Conservation (phyloP, 2,888 invertebrate species). For the Nomada ruficornis region DNA sequence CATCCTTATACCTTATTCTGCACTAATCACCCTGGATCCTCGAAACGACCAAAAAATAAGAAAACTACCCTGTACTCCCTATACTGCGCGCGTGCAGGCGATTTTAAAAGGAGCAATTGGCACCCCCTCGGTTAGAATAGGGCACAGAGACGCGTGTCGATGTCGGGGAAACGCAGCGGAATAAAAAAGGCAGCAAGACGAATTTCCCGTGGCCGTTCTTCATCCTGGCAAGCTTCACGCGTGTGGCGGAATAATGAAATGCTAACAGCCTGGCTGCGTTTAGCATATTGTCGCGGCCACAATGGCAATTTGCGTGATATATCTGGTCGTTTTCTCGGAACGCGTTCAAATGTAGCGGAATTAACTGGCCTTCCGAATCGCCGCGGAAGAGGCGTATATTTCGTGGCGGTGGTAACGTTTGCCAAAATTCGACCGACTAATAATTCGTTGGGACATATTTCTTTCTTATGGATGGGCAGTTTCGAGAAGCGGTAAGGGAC, state of each 20-base stretch:
- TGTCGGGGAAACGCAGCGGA: conserved; percentile 35
- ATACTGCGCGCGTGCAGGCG: no score
- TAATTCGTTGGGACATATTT: conserved; percentile 2
- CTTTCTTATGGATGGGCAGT: no score
- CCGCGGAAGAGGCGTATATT: conserved; percentile 35
- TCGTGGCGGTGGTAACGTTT: conserved; percentile 5
- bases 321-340: conserved; percentile 75
- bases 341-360: conserved; percentile 83
- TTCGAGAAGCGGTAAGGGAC: no score
- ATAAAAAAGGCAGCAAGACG: conserved; percentile 33
- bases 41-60: no score
- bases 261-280: conserved; percentile 77
- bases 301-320: conserved; percentile 84
- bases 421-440: conserved; percentile 40
- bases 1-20: no score
- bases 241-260: conserved; percentile 77
- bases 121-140: no score
- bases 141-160: conserved; percentile 16
- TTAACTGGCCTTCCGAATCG: conserved; percentile 72
- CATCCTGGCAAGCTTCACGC: conserved; percentile 39
- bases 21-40: no score
- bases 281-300: conserved; percentile 83
- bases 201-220: conserved; percentile 28
- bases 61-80: no score
- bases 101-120: no score